Base-by-base conservation (phyloP, 2,797 vertebrate genomes). In the Austrolebias charrua region DNA sequence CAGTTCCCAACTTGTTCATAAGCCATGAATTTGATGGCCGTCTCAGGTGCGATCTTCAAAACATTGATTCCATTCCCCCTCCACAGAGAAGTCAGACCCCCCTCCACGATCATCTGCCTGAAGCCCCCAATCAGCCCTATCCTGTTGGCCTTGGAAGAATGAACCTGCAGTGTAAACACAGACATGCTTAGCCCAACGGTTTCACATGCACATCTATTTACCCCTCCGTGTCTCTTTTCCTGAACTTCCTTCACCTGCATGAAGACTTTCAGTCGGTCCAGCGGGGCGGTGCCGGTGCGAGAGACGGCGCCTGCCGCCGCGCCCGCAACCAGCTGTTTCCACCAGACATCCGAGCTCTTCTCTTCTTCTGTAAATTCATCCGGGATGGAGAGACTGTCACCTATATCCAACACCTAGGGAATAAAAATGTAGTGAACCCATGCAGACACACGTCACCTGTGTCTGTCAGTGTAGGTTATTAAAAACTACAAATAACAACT, bases 361-460 rank as follows among this genome's bases (percentile, higher is more conserved):
- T 99, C 98, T 66, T 99, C 96, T 66, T 98, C 96, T 0, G 98
- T 99, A 83, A 99, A 99, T 64, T 99, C 98, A 85, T 99, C 97
- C 10, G 98, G 98, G 75, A 99, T 95, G 73, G 95, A 89, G 38
- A 98, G 89, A 76, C 96, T 98, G 63, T 99, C 97, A 19, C 98
- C 98, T 53, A 99, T 95, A 83, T 99, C 98, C 87, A 99, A 90
- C 31, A 98, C 95, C 98, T 99, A 73, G 24, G 5, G 8, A 60
- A 62, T 13, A 66, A 13, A 56, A 60, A 51, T 20, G 4, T 14
- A 29, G 28, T n/a, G 10, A 19, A 64, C 50, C 3, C 15, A 14
- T 16, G 42, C 38, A 28, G 20, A 57, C 44, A 31, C 15, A 33
- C 12, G 40, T 4, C 9, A 15, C 40, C 14, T 28, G 15, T 24